These are phyloP conservation scores for Ectemnius cavifrons DNA, from an alignment of 2,888 invertebrate genomes.

Conservation along the genomic window DNA sequence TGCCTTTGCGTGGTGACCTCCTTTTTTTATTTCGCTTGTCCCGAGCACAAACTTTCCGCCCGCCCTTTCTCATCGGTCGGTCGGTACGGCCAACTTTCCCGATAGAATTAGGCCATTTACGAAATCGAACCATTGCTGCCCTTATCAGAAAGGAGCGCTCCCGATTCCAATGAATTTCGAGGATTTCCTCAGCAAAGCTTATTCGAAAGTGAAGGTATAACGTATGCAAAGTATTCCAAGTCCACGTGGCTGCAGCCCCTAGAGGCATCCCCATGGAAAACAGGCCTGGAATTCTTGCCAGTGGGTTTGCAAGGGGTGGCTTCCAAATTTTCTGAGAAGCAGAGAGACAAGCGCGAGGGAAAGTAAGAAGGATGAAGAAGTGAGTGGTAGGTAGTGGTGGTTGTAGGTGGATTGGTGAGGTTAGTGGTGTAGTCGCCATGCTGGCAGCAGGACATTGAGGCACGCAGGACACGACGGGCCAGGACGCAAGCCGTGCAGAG, in stretches of 20 bases:
- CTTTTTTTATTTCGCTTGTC: constrained; percentile 41
- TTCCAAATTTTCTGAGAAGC: constrained; percentile 10
- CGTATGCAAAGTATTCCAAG: too few relatives aligned
- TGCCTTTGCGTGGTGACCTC: constrained; percentile 21
- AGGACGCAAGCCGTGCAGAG: constrained; percentile 71
- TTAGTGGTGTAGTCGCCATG: constrained; percentile 72
- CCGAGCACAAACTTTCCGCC: constrained; percentile 15
- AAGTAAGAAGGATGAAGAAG: constrained; percentile 45
- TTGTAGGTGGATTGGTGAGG: constrained; percentile 65
- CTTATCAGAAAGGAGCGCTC: not conserved
- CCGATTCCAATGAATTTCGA: too few relatives aligned
- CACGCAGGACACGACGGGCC: constrained; percentile 74
- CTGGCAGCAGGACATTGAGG: constrained; percentile 72
- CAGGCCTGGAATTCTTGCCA: too few relatives aligned
- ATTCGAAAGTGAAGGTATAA: too few relatives aligned
- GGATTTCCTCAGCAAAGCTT: too few relatives aligned
- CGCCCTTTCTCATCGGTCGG: not conserved
- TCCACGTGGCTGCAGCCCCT: too few relatives aligned
- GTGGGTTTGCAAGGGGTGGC: too few relatives aligned
- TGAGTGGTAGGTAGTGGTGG: constrained; percentile 63
- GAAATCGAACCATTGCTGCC: not conserved
- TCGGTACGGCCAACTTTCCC: not conserved
- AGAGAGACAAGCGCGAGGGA: constrained; percentile 25
- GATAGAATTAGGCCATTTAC: too few relatives aligned
- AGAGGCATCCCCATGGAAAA: too few relatives aligned